Evolutionary conservation across 2,888 invertebrate genomes (phyloP).

Genomic region (Brenthis daphne): DNA sequence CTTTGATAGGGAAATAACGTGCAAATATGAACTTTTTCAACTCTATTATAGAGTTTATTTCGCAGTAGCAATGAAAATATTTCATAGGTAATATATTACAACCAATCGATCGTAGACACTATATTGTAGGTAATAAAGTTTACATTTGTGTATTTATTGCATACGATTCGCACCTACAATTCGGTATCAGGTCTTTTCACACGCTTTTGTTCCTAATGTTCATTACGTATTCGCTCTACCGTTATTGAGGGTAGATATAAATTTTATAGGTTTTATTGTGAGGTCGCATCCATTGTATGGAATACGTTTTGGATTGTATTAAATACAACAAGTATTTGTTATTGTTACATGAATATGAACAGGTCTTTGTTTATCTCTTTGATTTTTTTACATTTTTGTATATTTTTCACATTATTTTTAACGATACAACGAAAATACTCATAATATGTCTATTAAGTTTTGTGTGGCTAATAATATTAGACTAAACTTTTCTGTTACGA

Average conservation of each 20-base stretch:
- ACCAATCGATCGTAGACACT: conserved; percentile 48
- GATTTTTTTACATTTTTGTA: too few species aligned
- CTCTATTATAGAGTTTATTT: conserved; percentile 44
- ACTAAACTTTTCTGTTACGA: too few species aligned
- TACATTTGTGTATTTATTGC: conserved; percentile 43
- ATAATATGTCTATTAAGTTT: too few species aligned
- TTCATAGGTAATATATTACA: conserved; percentile 49
- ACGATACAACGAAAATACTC: too few species aligned
- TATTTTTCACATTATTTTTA: too few species aligned
- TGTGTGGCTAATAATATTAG: too few species aligned
- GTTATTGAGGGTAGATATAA: conserved; percentile 72
- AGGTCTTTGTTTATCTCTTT: too few species aligned
- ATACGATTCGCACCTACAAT: conserved; percentile 71
- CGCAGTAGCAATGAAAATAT: conserved; percentile 41
- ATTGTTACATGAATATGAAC: not conserved
- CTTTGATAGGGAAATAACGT: conserved; percentile 58
- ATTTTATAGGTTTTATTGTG: conserved; percentile 71
- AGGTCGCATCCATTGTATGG: conserved; percentile 58
- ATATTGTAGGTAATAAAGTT: conserved; percentile 42
- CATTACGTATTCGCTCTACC: conserved; percentile 76
- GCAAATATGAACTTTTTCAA: conserved; percentile 44
- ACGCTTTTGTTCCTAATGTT: conserved; percentile 77
- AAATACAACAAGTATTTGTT: not conserved
- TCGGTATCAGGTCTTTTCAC: conserved; percentile 62
- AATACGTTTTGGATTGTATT: conserved; percentile 53